Evolutionary conservation across 2,113 vertebrate species (phyloP).

Genomic region (Rutilus rutilus): DNA sequence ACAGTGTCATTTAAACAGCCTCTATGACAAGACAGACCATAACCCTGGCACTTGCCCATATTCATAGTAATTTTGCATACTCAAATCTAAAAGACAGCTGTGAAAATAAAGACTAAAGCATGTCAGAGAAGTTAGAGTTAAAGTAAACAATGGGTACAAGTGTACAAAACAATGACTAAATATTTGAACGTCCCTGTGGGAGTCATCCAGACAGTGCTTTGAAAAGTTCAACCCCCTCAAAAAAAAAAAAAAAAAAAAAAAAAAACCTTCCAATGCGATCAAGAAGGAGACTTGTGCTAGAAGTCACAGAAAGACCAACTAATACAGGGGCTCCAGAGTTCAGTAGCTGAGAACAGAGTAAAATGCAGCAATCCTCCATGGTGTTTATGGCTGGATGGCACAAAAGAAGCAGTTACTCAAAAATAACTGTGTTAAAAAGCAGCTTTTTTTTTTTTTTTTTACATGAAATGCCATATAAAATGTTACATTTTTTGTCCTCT

Average conservation of each 20-base stretch:
- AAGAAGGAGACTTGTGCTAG: neutral
- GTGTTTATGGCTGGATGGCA: neutral
- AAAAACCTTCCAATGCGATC: neutral
- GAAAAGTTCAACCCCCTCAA: neutral
- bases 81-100: neutral
- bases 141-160: neutral
- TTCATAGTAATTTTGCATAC: neutral
- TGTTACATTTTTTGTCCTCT: neutral
- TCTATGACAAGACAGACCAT: too few relatives aligned
- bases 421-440: neutral
- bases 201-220: neutral
- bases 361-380: neutral
- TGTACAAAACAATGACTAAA: constrained; percentile 2
- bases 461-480: neutral
- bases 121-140: neutral
- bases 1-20: too few relatives aligned
- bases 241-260: neutral
- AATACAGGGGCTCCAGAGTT: neutral
- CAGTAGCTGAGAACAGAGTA: neutral
- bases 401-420: constrained; percentile 14
- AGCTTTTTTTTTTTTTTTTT: neutral
- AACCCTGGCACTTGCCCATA: neutral
- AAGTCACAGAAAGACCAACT: neutral
- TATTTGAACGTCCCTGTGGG: constrained; percentile 7
- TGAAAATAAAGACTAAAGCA: neutral